Percentiles rank a stretch among this genome's conserved stretches.
Conservation (phyloP, 2,797 vertebrate genomes). For the Gymnothorax javanicus region DNA sequence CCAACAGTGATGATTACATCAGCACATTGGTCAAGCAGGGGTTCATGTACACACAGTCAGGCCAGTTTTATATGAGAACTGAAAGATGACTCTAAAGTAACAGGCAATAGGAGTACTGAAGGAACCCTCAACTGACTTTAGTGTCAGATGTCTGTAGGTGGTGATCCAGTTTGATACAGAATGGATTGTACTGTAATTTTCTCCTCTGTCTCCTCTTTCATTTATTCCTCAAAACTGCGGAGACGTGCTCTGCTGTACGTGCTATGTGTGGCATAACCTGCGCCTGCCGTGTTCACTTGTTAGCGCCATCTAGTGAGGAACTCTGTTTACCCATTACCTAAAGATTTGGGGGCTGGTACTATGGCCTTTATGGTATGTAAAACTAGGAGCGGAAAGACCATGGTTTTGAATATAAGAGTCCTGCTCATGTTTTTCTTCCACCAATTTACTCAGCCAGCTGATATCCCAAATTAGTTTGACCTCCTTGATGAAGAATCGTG, state of each 20-base stretch:
- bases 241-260: no score
- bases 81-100: not conserved
- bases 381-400: no score
- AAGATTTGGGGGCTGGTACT: not conserved
- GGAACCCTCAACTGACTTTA: not conserved
- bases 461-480: no score
- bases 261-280: not conserved
- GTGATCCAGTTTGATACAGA: not conserved
- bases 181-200: not conserved
- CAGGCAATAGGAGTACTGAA: not conserved
- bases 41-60: not conserved
- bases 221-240: not conserved
- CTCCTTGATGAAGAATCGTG: no score
- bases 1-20: no score
- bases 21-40: no score
- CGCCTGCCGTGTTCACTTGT: not conserved
- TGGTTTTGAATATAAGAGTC: no score
- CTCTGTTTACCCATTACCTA: not conserved
- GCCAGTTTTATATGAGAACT: not conserved
- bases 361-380: no score
- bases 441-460: no score
- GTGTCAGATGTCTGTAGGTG: not conserved
- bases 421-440: no score
- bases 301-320: slow-evolving; percentile 12
- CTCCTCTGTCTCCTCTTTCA: not conserved